Percentiles rank a stretch among this genome's conserved stretches.
phyloP scores from a whole-genome alignment of 2,888 invertebrate genomes.

The Lottia scabra region DNA sequence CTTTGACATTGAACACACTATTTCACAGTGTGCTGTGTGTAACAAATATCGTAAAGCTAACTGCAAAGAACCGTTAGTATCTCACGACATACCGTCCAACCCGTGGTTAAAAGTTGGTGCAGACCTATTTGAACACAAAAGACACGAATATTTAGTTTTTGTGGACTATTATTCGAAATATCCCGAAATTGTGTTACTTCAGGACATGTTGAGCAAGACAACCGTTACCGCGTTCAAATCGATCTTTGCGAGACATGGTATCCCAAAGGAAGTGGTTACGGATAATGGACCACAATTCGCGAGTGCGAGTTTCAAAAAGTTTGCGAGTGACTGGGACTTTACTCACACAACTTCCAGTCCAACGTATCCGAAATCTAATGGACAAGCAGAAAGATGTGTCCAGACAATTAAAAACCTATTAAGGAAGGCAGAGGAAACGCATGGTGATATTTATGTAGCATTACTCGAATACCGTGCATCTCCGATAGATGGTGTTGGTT shows the following conservation, averaged over 20 bases:
- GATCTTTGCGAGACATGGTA: slow-evolving; percentile 14
- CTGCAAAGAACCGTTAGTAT: slow-evolving; percentile 31
- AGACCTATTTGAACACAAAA: slow-evolving; percentile 32
- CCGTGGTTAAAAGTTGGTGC: slow-evolving; percentile 34
- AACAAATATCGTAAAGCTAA: slow-evolving; percentile 26
- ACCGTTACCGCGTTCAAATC: slow-evolving; percentile 12
- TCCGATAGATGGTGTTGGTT: neutral
- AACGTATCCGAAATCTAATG: slow-evolving; percentile 27
- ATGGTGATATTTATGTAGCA: neutral
- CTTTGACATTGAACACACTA: slow-evolving; percentile 20
- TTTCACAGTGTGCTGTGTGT: slow-evolving; percentile 26
- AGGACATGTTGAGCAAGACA: neutral
- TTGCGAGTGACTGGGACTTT: slow-evolving; percentile 29
- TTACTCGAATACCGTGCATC: slow-evolving; percentile 2
- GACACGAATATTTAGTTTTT: slow-evolving; percentile 21
- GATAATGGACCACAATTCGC: slow-evolving; percentile 34
- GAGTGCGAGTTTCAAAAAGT: slow-evolving; percentile 22
- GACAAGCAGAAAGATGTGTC: slow-evolving; percentile 28
- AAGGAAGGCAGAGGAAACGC: slow-evolving; percentile 20
- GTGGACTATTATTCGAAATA: slow-evolving; percentile 28
- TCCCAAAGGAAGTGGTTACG: slow-evolving; percentile 10
- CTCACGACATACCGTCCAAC: slow-evolving; percentile 23
- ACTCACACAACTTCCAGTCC: slow-evolving; percentile 30
- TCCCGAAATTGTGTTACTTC: slow-evolving; percentile 24
- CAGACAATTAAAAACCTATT: slow-evolving; percentile 29